These are phyloP conservation scores for Hirtodrosophila duncani DNA, from an alignment of 2,888 invertebrate genomes.

Conservation along the genomic window DNA sequence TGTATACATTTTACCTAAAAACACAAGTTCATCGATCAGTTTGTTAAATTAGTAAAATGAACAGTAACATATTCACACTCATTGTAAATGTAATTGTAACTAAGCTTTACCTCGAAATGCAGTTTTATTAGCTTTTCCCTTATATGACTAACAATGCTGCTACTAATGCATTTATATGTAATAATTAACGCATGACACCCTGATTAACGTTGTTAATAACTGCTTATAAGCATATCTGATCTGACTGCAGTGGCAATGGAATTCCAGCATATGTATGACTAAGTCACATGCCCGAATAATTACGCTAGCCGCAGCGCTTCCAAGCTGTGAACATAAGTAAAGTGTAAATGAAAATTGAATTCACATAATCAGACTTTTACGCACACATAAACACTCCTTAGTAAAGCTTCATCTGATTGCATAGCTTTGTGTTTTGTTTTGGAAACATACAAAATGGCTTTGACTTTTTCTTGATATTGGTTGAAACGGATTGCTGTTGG, in stretches of 20 bases:
- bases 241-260: slow-evolving; percentile 38
- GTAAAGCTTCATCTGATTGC: slow-evolving; percentile 58
- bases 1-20: slow-evolving; percentile 12
- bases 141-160: slow-evolving; percentile 39
- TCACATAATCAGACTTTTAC: slow-evolving; percentile 8
- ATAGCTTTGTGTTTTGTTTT: slow-evolving; percentile 22
- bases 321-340: slow-evolving; percentile 17
- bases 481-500: slow-evolving; percentile 30
- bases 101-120: slow-evolving; percentile 52
- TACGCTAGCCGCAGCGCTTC: slow-evolving; percentile 17
- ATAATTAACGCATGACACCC: slow-evolving; percentile 49
- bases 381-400: slow-evolving; percentile 31
- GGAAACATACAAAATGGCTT: slow-evolving; percentile 54
- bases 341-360: slow-evolving; percentile 9
- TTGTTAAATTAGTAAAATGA: slow-evolving; percentile 37
- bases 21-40: slow-evolving; percentile 32
- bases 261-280: slow-evolving; percentile 52
- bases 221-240: slow-evolving; percentile 24
- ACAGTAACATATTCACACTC: slow-evolving; percentile 41
- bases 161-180: slow-evolving; percentile 45
- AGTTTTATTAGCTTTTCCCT: slow-evolving; percentile 56
- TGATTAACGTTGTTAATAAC: slow-evolving; percentile 38
- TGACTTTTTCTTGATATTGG: slow-evolving; percentile 49
- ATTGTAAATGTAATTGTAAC: slow-evolving; percentile 28
- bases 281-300: slow-evolving; percentile 45